Percentiles rank a stretch among this genome's conserved stretches.
phyloP scores from a whole-genome alignment of 2,888 invertebrate genomes.

The Gisinianus flammeolus region DNA sequence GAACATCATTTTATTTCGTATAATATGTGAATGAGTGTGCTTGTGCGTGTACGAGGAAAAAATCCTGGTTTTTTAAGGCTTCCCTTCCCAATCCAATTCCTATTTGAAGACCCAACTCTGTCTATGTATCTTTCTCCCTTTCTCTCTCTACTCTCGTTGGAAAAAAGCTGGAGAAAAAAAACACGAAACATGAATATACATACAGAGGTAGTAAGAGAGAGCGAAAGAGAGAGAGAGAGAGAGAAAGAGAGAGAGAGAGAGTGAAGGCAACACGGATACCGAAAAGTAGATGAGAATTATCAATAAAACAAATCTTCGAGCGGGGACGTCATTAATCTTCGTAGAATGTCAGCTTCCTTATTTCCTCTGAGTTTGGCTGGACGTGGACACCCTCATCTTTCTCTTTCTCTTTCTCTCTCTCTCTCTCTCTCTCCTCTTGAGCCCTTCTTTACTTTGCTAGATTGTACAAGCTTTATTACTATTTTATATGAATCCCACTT shows the following conservation, averaged over 20 bases:
- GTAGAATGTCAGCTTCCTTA: conserved; percentile 57
- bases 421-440: conserved; percentile 1
- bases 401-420: conserved; percentile 11
- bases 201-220: not conserved
- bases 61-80: not conserved
- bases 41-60: not conserved
- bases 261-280: no score
- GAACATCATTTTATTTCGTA: no score
- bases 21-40: not conserved
- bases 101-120: no score
- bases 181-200: not conserved
- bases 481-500: not conserved
- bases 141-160: not conserved
- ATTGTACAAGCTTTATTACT: conserved; percentile 1
- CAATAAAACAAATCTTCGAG: conserved; percentile 52
- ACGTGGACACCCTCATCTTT: conserved; percentile 36
- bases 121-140: no score
- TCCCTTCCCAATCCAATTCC: not conserved
- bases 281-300: conserved; percentile 46
- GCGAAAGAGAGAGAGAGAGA: not conserved
- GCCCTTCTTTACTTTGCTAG: conserved; percentile 2
- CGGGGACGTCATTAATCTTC: conserved; percentile 56
- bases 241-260: not conserved
- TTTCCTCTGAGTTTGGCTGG: conserved; percentile 44
- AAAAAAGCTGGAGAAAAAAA: conserved; percentile 1